These are phyloP conservation scores for Malthinus seriepunctatus DNA, from an alignment of 2,888 invertebrate genomes.

Conservation along the genomic window DNA sequence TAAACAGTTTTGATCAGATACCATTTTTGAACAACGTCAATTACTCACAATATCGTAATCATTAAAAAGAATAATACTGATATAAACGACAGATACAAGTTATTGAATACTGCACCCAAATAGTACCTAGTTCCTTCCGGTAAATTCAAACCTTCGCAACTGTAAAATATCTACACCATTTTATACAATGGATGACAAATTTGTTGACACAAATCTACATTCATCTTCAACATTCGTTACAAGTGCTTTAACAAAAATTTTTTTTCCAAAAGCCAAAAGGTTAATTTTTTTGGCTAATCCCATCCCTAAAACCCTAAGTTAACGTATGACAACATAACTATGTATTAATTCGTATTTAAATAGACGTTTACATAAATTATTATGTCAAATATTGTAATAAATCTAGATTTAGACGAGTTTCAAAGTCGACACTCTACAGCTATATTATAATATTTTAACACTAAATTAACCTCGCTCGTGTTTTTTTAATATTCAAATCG, in stretches of 20 bases:
- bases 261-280: not conserved
- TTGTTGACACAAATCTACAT: not conserved
- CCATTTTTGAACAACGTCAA: too few relatives aligned
- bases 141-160: slow-evolving; percentile 26
- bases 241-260: too few relatives aligned
- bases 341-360: slow-evolving; percentile 1
- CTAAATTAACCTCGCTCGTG: too few relatives aligned
- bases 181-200: slow-evolving; percentile 2
- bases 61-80: not conserved
- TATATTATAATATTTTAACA: too few relatives aligned
- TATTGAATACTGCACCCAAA: slow-evolving; percentile 18
- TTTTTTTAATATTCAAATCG: too few relatives aligned
- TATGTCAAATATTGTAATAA: slow-evolving; percentile 25
- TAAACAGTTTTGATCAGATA: too few relatives aligned
- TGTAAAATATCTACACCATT: slow-evolving; percentile 13
- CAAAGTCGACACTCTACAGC: too few relatives aligned
- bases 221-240: too few relatives aligned
- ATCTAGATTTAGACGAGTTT: slow-evolving; percentile 22
- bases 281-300: not conserved
- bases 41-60: not conserved
- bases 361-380: slow-evolving; percentile 10
- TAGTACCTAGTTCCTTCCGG: slow-evolving; percentile 24
- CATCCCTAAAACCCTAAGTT: not conserved
- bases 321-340: slow-evolving; percentile 2
- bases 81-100: not conserved